Base-by-base conservation (phyloP, 2,888 invertebrate genomes). In the Itoplectis maculator region DNA sequence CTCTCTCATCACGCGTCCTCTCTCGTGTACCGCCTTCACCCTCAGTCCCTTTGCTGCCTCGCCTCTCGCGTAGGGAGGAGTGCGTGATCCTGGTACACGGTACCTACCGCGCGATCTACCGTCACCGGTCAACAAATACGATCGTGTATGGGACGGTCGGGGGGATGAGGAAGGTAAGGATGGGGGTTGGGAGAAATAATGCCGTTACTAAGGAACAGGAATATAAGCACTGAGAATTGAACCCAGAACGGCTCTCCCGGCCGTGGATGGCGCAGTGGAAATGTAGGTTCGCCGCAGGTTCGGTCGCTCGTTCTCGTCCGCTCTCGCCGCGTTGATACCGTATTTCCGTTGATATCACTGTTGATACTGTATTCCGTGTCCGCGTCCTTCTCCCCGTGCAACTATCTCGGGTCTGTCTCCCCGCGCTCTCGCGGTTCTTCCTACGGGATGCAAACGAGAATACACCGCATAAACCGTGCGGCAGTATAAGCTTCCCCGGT, bases 211-310 rank as follows among this genome's bases (percentile, higher is more conserved):
- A 59, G 59, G 15, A 59, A 59, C 59, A 37, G 59, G 56, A 51
- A 54, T 40, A 40, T 37, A 70, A 70, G 54, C 54, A 18, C 69
- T 42, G 40, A 23, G 23, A 23, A 70, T 20, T 15, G 23, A 70
- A n/a, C 23, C 29, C 49, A 37, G 7, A 68, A 35, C 42, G 40
- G 37, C 42, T 56, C 42, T 56, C n/a, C 29, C 11, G n/a, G 8
- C n/a, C n/a, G 23, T n/a, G 29, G 40, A 56, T 51, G 9, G n/a
- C 54, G 23, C 40, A 8, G 42, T 29, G 15, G 15, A 42, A 23
- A 23, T 5, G 11, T 1, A 37, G 18, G n/a, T 42, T 54, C 23
- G 18, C n/a, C n/a, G 54, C 8, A n/a, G 42, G 54, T n/a, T 13
- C 4, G 4, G 20, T 42, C n/a, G 54, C 2, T 23, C 35, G 37